phyloP scores from a whole-genome alignment of 2,888 invertebrate genomes.

The Hofmannophila pseudospretella region DNA sequence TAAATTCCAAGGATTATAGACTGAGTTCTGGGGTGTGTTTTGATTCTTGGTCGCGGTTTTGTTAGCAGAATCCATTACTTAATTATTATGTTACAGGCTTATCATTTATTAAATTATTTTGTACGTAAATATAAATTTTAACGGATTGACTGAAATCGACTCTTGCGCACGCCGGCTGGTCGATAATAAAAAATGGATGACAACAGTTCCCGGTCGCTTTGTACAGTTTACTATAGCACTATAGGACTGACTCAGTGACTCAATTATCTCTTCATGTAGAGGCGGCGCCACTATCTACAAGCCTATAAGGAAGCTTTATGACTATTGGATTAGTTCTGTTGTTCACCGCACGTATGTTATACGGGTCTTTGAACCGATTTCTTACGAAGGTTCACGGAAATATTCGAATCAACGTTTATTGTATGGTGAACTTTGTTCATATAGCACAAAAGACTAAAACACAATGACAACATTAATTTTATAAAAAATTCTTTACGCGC shows the following conservation, averaged over 20 bases:
- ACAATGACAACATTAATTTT: no score
- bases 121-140: no score
- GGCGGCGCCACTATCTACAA: neutral
- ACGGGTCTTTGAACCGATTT: constrained; percentile 53
- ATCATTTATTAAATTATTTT: no score
- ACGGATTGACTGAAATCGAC: no score
- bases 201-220: neutral
- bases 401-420: constrained; percentile 48
- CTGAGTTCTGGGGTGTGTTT: constrained; percentile 35
- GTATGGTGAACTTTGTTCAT: constrained; percentile 44
- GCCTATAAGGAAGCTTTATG: no score
- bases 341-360: constrained; percentile 12
- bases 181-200: neutral
- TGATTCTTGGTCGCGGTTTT: constrained; percentile 42
- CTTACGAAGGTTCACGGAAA: constrained; percentile 51
- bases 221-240: no score
- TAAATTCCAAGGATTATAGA: constrained; percentile 64
- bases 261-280: neutral
- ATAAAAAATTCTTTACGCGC: no score
- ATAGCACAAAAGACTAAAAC: no score
- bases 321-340: neutral
- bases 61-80: constrained; percentile 50
- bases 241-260: neutral
- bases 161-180: constrained; percentile 1
- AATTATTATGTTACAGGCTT: no score